Percentiles rank a stretch among this genome's conserved stretches.
Evolutionary conservation across 2,113 vertebrate species (phyloP).

Genomic region (Eulemur rufifrons): DNA sequence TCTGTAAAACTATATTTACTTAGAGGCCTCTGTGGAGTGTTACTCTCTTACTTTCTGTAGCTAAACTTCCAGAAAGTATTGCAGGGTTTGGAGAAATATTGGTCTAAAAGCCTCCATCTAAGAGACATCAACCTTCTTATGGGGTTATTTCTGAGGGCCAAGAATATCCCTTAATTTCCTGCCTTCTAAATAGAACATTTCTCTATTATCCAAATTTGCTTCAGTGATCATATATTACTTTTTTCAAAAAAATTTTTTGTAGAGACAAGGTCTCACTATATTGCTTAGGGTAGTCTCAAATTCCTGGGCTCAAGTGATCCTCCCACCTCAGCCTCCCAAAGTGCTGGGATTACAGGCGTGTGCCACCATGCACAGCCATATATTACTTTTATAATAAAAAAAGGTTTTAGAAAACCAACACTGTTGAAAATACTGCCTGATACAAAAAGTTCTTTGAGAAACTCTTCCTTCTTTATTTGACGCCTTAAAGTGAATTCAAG

Average conservation of each 20-base stretch:
- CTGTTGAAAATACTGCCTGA: neutral
- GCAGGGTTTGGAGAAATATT: neutral
- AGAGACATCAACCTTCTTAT: neutral
- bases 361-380: too few relatives aligned
- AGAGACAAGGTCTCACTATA: too few relatives aligned
- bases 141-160: neutral
- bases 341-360: too few relatives aligned
- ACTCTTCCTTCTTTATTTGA: neutral
- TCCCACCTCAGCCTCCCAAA: too few relatives aligned
- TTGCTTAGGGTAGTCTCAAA: too few relatives aligned
- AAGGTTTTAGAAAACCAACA: neutral
- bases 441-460: neutral
- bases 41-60: neutral
- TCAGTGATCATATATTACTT: neutral
- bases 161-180: neutral
- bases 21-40: neutral
- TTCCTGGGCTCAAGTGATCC: too few relatives aligned
- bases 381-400: neutral
- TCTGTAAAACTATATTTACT: neutral
- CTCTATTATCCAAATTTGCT: neutral
- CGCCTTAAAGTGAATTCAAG: neutral
- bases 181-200: slow-evolving; percentile 6
- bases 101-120: neutral
- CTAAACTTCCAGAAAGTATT: neutral
- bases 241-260: neutral